phyloP scores from a whole-genome alignment of 1,140 invertebrate species.

The Amphibalanus amphitrite region DNA sequence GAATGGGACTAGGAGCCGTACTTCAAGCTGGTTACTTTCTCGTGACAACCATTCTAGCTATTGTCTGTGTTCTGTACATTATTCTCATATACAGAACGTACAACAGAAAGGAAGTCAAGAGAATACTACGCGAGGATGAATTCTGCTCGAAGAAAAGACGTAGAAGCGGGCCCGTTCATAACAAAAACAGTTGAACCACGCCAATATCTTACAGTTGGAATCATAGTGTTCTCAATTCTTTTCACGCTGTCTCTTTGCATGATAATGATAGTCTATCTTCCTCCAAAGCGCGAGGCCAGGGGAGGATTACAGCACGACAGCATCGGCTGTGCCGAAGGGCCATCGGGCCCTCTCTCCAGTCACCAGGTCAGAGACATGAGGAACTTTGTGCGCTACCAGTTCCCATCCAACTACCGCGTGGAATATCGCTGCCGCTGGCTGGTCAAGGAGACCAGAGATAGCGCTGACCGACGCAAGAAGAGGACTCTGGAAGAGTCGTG shows the following conservation, averaged over 20 bases:
- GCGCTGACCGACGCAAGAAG: too few relatives aligned
- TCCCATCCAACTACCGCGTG: not conserved
- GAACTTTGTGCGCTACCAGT: not conserved
- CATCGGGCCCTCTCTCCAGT: not conserved
- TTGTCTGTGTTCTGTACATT: not conserved
- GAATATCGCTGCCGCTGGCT: not conserved
- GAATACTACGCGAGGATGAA: not conserved
- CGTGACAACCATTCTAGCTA: not conserved
- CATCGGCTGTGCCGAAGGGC: not conserved
- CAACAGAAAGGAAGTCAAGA: not conserved
- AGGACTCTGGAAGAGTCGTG: too few relatives aligned
- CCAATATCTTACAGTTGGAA: not conserved
- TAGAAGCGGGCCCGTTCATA: not conserved
- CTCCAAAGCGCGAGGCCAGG: not conserved
- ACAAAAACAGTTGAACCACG: not conserved
- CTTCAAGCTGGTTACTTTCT: not conserved
- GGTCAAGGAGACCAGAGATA: not conserved
- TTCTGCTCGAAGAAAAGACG: not conserved
- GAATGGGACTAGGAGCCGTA: not conserved
- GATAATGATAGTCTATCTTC: not conserved
- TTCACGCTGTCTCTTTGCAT: not conserved
- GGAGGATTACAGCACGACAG: not conserved
- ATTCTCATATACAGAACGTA: not conserved
- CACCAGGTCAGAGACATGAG: not conserved
- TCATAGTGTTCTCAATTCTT: not conserved